A percentile compares a stretch with the other conserved stretches of the same genome.
phyloP scores from a whole-genome alignment of 2,797 vertebrate species.

The Rhynchonycteris naso region DNA sequence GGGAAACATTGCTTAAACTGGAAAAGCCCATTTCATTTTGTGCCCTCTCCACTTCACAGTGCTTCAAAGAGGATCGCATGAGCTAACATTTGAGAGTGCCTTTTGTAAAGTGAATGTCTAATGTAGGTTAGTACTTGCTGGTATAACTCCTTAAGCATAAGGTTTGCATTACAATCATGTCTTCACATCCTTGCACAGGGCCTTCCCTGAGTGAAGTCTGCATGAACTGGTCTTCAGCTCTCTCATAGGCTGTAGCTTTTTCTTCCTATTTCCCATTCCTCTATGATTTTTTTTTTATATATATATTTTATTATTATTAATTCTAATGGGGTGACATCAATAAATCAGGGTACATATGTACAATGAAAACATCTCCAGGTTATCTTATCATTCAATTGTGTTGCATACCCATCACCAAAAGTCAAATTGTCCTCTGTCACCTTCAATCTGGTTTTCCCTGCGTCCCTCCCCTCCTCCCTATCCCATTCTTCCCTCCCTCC shows the following conservation, averaged over 20 bases:
- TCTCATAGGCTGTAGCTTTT: background rate
- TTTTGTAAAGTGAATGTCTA: background rate
- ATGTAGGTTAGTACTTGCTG: constrained; percentile 7
- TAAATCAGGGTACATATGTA: too few species aligned
- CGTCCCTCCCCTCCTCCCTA: too few species aligned
- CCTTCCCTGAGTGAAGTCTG: background rate
- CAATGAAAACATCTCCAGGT: too few species aligned
- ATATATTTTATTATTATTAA: too few species aligned
- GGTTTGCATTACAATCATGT: background rate
- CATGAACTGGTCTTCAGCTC: background rate
- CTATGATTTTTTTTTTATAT: background rate
- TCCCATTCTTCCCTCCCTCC: too few species aligned
- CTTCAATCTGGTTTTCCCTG: too few species aligned
- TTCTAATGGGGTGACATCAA: too few species aligned
- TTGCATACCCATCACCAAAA: too few species aligned
- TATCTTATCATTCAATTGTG: too few species aligned
- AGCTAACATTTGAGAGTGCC: background rate
- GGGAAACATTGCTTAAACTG: background rate
- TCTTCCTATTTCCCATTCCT: background rate
- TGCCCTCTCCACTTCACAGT: background rate
- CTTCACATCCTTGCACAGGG: background rate
- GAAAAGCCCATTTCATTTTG: background rate
- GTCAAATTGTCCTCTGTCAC: too few species aligned
- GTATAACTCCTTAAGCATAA: background rate
- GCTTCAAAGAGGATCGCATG: background rate